Evolutionary conservation across 1,140 invertebrate species (phyloP), one percentile per base, ranked within the genome.

Genomic region (Lordiphosa mommai): DNA sequence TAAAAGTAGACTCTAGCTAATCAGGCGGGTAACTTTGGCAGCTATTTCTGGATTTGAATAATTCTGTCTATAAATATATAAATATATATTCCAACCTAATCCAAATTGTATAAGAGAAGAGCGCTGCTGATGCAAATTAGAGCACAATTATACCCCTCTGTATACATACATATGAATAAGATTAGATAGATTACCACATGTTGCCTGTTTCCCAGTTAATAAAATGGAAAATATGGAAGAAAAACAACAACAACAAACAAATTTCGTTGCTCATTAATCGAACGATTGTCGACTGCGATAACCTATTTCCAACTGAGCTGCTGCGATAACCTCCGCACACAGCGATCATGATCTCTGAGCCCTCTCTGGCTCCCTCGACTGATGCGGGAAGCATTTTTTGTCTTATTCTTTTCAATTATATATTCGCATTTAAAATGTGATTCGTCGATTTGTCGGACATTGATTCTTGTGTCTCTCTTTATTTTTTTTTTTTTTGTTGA

Each of bases 261-360:
- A 57, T 63, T 67, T 57, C 44, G 60, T 48, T 53, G 41, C 48
- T 44, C 32, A 53, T 68, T 64, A 68, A 64, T 58, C 60, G 65
- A 59, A 64, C 60, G 53, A 68, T 68, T 44, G 48, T 43, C 64
- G 65, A 4, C 32, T 33, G 4, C 20, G 65, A 68, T 68, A 68
- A 68, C 60, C 65, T 68, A 68, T 68, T 68, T 64, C 49, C 40
- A 43, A 43, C 40, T 8, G 40, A 27, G 20, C 20, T 14, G 13
- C 10, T 30, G 20, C 20, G 66, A 69, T 69, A 69, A 65, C 66
- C 66, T 34, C 44, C 16, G 56, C 46, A 58, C 38, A 53, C 38
- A 50, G 53, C 66, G 66, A 65, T 69, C 66, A 49, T 65, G 66
- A 69, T 65, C 66, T 68, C 40, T 64, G 60, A 47, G 27, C 44